Evolutionary conservation across 2,113 vertebrate genomes (phyloP), one percentile per base, ranked within the genome.

Genomic region (Urocynchramus pylzowi): DNA sequence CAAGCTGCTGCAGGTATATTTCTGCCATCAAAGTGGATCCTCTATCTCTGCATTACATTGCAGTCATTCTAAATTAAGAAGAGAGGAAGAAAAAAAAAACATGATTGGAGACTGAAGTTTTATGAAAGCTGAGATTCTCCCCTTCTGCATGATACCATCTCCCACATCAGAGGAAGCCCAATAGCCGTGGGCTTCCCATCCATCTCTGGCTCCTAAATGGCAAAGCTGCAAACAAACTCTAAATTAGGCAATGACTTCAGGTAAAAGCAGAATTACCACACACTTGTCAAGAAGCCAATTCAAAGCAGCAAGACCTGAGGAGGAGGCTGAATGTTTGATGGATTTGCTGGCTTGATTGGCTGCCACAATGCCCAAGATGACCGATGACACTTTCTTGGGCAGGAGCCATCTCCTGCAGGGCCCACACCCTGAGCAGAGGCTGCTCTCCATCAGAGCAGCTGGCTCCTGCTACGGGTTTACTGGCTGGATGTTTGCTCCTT

Each of bases 201-300:
- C 71, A 95, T 50, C 52, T 86, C 85, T 88, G 64, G 56, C 90
- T 96, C 91, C 82, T 80, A 79, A 69, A 85, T 31, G 41, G 85
- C 83, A 95, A 92, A 93, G 68, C 85, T 96, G 95, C 93, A 96
- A 92, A 91, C 87, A 84, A 93, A 88, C 88, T 78, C 77, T 95
- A 84, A 94, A 96, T 96, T 94, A 93, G 79, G 75, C 91, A 93
- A 85, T 57, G 78, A 94, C 88, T 96, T 69, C 78, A 96, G 95
- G 93, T 97, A 91, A 94, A 88, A 92, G 92, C 60, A 96, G 79
- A 89, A 92, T 96, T 95, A 94, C 93, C 95, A 96, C 92, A 91
- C 76, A 49, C 41, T 83, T 96, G 95, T 92, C 95, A 95, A 89
- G 59, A 71, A 90, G 92, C 93, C 85, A 93, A 90, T 95, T 96